These are phyloP conservation scores for Aldrovandia affinis DNA, from an alignment of 2,797 vertebrate genomes.

Conservation along the genomic window DNA sequence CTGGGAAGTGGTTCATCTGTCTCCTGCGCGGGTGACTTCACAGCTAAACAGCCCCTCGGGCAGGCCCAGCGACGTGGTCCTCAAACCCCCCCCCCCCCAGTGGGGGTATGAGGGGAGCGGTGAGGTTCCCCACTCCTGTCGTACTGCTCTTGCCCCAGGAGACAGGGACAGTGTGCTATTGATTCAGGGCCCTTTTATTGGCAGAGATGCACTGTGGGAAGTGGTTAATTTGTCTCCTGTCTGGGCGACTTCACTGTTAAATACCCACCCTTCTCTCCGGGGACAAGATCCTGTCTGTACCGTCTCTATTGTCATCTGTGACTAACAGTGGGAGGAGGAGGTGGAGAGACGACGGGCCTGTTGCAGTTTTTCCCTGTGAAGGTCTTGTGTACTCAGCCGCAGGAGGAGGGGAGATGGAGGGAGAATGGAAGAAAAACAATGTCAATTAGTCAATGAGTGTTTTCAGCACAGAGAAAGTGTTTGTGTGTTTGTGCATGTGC, in stretches of 20 bases:
- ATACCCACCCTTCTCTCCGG: conserved; percentile 60
- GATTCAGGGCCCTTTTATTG: conserved; percentile 64
- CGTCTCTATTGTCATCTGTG: neutral
- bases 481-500: neutral
- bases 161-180: conserved; percentile 44
- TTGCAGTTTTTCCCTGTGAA: no score
- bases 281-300: conserved; percentile 32
- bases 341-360: neutral
- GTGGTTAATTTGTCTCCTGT: conserved; percentile 72
- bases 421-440: neutral
- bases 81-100: neutral
- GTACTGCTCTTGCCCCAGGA: neutral
- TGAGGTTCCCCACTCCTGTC: neutral
- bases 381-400: neutral
- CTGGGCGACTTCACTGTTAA: conserved; percentile 57
- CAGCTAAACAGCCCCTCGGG: conserved; percentile 50
- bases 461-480: no score
- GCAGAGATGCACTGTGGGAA: conserved; percentile 65
- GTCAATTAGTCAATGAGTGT: no score
- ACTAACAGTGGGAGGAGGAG: neutral
- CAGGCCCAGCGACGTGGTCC: neutral
- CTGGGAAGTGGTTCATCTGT: conserved; percentile 77
- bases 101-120: neutral
- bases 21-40: conserved; percentile 72
- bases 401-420: neutral